Base-by-base conservation (phyloP, 2,113 vertebrate genomes). In the Rafetus swinhoei region DNA sequence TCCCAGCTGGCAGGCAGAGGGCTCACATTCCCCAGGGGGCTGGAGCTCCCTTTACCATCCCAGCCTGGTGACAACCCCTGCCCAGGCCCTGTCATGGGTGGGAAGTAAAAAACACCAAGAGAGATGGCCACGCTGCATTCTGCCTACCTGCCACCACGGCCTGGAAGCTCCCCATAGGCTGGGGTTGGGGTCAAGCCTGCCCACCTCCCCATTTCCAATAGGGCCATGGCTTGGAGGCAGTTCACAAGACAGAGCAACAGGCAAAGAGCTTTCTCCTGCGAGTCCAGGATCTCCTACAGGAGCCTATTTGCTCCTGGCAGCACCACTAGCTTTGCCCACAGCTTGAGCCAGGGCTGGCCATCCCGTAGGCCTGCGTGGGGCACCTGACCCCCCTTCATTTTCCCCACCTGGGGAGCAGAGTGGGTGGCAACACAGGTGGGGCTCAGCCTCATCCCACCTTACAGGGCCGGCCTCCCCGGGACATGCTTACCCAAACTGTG, bases 401-500 rank as follows among this genome's bases (percentile, higher is more conserved):
- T 35, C n/a, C n/a, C n/a, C 65, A 19, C 32, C n/a, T 72, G 65
- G 16, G 32, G 65, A 69, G 32, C 7, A 69, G 16, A 69, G 16
- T 16, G 18, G 65, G n/a, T 69, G 65, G 32, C 65, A 18, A 35
- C 65, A 19, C 32, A 35, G 65, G 16, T 15, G 8, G 57, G 8
- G 16, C n/a, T 72, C 65, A 35, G 65, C 19, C 65, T 16, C n/a
- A 35, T 72, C 65, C 35, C n/a, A 1, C 65, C 29, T 19, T 35
- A 35, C n/a, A 69, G 65, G 65, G 65, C 32, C 65, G 35, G 65
- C 8, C 65, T n/a, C n/a, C 65, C 32, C 21, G 65, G 19, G n/a
- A 35, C 65, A 9, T 93, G 79, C 92, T 94, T 95, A 85, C 62
- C 91, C 27, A 87, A 87, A 79, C 65, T 60, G 60, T 19, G 93